Conservation (phyloP, 2,888 invertebrate species). For the Aromia moschata region DNA sequence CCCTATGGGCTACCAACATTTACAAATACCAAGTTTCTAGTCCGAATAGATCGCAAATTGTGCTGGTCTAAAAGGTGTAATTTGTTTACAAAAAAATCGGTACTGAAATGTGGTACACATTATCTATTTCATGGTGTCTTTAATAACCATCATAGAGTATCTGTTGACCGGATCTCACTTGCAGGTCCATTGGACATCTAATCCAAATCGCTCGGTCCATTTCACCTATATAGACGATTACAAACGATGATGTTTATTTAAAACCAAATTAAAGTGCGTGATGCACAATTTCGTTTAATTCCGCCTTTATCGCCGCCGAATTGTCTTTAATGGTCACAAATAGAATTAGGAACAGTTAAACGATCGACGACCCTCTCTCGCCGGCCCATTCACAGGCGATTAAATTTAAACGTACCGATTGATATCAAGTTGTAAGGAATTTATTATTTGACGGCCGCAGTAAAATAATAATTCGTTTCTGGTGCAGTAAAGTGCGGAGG, state of each 20-base stretch:
- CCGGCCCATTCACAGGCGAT: background rate
- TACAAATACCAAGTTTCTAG: too few species aligned
- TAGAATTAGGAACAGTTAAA: background rate
- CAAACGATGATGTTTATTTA: conserved; percentile 1
- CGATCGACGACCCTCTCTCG: background rate
- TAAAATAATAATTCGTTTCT: background rate
- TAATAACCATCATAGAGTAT: too few species aligned
- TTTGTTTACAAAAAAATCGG: too few species aligned
- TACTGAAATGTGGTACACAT: too few species aligned
- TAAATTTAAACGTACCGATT: background rate
- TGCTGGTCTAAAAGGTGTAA: too few species aligned
- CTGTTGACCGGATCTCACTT: too few species aligned
- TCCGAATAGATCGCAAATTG: too few species aligned
- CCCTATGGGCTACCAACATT: too few species aligned
- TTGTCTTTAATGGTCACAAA: background rate
- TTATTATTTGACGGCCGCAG: background rate
- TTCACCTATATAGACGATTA: background rate
- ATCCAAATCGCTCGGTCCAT: background rate
- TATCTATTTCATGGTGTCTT: too few species aligned
- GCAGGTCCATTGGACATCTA: too few species aligned
- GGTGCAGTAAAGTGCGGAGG: background rate
- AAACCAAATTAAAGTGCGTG: background rate
- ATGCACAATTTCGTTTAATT: background rate
- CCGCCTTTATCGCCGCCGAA: background rate
- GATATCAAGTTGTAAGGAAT: background rate